A percentile compares a stretch with the other conserved stretches of the same genome.
Evolutionary conservation across 92 coral and sea anemone species (phyloP).

Genomic region (Pocillopora grandis): DNA sequence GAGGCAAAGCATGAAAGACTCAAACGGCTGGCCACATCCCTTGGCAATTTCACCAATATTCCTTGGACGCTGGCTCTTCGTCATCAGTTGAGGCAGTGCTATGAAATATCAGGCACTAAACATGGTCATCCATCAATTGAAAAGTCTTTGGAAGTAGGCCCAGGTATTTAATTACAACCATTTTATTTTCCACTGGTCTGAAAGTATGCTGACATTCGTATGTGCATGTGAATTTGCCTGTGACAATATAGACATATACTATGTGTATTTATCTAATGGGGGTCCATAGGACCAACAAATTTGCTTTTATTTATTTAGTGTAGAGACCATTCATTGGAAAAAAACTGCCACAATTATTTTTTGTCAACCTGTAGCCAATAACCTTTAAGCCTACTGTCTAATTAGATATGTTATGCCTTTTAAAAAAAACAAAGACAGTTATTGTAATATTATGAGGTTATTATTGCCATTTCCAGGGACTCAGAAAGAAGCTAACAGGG

Average conservation of each 20-base stretch:
- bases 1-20: too few species aligned
- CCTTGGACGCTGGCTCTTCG: constrained; percentile 60
- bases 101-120: constrained; percentile 47
- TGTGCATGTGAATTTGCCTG: constrained; percentile 8
- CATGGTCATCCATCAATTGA: constrained; percentile 47
- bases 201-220: background rate
- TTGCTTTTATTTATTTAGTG: background rate
- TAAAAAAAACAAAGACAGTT: background rate
- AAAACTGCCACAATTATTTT: background rate
- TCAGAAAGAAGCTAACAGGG: constrained; percentile 37
- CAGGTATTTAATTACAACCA: background rate
- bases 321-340: background rate
- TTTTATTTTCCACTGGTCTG: background rate
- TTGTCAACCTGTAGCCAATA: background rate
- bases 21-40: constrained; percentile 24
- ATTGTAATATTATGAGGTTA: background rate
- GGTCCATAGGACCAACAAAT: background rate
- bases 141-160: constrained; percentile 41
- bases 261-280: constrained; percentile 3
- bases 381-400: background rate
- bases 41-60: constrained; percentile 51
- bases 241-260: background rate
- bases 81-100: constrained; percentile 57
- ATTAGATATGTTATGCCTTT: background rate
- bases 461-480: background rate